A percentile compares a stretch with the other conserved stretches of the same genome.
Conservation (phyloP, 2,888 invertebrate species). For the Poecilobothrus nobilitatus region DNA sequence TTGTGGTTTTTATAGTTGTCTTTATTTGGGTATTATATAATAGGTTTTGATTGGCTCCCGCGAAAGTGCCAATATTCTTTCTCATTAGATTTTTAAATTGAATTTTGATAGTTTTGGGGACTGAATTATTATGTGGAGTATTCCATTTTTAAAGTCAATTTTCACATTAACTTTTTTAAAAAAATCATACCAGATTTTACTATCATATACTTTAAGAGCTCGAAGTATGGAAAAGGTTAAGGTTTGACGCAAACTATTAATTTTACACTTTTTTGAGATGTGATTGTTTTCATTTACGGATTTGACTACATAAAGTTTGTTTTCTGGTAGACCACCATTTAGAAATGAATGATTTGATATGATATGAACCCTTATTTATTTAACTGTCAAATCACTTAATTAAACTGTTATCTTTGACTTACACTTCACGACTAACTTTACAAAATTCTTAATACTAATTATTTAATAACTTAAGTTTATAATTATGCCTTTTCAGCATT, state of each 20-base stretch:
- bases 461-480: too few species aligned
- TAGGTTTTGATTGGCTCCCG: not conserved
- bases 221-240: not conserved
- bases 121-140: not conserved
- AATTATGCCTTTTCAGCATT: too few species aligned
- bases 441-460: too few species aligned
- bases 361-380: too few species aligned
- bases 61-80: not conserved
- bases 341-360: not conserved
- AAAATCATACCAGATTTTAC: too few species aligned
- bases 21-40: not conserved
- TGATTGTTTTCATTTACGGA: not conserved
- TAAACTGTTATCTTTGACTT: too few species aligned
- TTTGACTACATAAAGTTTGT: not conserved
- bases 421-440: too few species aligned
- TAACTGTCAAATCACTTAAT: too few species aligned
- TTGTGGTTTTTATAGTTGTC: not conserved
- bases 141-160: too few species aligned
- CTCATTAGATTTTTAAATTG: not conserved
- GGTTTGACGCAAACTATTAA: not conserved
- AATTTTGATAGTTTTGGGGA: not conserved
- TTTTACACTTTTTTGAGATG: not conserved
- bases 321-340: conserved; percentile 14
- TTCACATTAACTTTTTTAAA: too few species aligned
- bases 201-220: not conserved